Evolutionary conservation across 2,113 vertebrate species (phyloP).

Genomic region (Orientallactaga bullata): DNA sequence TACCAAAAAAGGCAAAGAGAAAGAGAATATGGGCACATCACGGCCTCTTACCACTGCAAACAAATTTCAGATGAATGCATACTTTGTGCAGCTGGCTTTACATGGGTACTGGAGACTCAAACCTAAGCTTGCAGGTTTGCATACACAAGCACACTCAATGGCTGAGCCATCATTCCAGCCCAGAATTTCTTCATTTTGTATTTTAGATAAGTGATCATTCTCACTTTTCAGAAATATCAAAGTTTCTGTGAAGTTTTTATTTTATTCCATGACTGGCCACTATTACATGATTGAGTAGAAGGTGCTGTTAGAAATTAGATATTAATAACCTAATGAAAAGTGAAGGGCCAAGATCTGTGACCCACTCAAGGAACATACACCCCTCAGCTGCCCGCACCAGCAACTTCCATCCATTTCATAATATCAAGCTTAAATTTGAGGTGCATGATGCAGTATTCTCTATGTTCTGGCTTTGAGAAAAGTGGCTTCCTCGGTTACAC

Average conservation of each 20-base stretch:
- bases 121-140: too few relatives aligned
- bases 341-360: neutral
- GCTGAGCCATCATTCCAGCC: too few relatives aligned
- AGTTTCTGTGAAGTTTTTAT: neutral
- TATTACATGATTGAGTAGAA: neutral
- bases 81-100: too few relatives aligned
- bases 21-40: too few relatives aligned
- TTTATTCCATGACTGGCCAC: neutral
- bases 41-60: too few relatives aligned
- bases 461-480: neutral
- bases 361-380: accelerated
- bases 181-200: neutral
- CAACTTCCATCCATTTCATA: neutral
- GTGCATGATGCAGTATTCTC: neutral
- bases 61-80: too few relatives aligned
- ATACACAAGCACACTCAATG: too few relatives aligned
- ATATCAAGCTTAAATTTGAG: neutral
- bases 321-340: neutral
- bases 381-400: accelerated
- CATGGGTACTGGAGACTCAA: too few relatives aligned
- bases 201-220: neutral
- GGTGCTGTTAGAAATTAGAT: neutral
- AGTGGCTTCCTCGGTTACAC: neutral
- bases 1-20: too few relatives aligned
- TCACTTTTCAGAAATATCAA: neutral